Percentiles rank a stretch among this genome's conserved stretches.
Evolutionary conservation across 1,140 invertebrate species (phyloP).

Genomic region (Mylabris phalerata): DNA sequence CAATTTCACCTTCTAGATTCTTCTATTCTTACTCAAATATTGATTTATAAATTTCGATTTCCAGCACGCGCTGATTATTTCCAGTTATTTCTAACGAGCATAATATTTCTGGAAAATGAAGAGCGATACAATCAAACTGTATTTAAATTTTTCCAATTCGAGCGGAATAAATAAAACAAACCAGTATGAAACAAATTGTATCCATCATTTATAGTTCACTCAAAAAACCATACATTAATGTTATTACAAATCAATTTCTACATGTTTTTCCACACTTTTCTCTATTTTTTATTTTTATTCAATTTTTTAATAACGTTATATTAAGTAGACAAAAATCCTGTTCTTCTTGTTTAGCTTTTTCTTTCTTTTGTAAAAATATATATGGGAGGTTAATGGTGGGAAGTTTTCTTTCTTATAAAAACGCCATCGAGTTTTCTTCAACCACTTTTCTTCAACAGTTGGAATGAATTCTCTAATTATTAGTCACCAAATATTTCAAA

Average conservation of each 20-base stretch:
- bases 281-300: too few relatives aligned
- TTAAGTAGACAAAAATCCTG: conserved; percentile 32
- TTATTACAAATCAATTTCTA: conserved; percentile 35
- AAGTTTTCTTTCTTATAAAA: too few relatives aligned
- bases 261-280: conserved; percentile 7
- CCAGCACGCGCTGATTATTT: too few relatives aligned
- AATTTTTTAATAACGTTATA: background rate
- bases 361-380: conserved; percentile 29
- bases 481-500: conserved; percentile 21
- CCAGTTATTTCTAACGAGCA: too few relatives aligned
- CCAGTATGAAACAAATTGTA: conserved; percentile 40
- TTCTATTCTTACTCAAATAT: too few relatives aligned
- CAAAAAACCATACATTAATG: conserved; percentile 38
- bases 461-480: conserved; percentile 24
- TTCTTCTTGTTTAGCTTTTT: conserved; percentile 5
- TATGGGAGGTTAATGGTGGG: conserved; percentile 10
- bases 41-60: too few relatives aligned
- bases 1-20: too few relatives aligned
- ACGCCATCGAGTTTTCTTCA: too few relatives aligned
- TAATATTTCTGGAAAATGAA: too few relatives aligned
- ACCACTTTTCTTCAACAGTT: conserved; percentile 7
- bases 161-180: conserved; percentile 25
- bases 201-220: conserved; percentile 40
- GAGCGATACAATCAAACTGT: too few relatives aligned
- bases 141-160: too few relatives aligned